Conservation (phyloP, 2,888 invertebrate species). For the Synanthedon myopaeformis region DNA sequence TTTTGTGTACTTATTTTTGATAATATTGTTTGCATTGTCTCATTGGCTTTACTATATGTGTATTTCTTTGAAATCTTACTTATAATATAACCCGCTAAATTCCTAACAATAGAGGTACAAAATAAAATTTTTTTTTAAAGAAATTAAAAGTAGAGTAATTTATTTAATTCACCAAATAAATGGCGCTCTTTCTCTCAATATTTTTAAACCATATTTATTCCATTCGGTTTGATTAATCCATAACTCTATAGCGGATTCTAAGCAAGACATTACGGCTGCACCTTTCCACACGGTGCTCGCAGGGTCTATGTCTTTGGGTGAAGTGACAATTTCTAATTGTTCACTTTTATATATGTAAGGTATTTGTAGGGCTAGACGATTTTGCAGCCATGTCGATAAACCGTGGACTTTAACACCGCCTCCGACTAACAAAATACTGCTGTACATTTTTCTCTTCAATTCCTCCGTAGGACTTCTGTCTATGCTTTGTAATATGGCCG, state of each 20-base stretch:
- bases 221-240: slow-evolving; percentile 92
- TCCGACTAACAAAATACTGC: slow-evolving; percentile 90
- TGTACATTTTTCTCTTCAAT: slow-evolving; percentile 93
- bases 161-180: slow-evolving; percentile 80
- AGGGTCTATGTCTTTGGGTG: slow-evolving; percentile 93
- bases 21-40: too few relatives aligned
- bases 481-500: slow-evolving; percentile 91
- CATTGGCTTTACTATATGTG: too few relatives aligned
- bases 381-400: slow-evolving; percentile 88
- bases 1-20: too few relatives aligned
- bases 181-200: slow-evolving; percentile 90
- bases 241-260: slow-evolving; percentile 92
- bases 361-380: slow-evolving; percentile 85
- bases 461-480: slow-evolving; percentile 91
- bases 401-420: slow-evolving; percentile 90
- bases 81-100: too few relatives aligned
- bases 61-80: too few relatives aligned
- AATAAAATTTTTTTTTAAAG: too few relatives aligned
- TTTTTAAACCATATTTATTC: slow-evolving; percentile 85
- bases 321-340: slow-evolving; percentile 89
- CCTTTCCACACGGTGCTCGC: slow-evolving; percentile 95
- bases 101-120: too few relatives aligned
- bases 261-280: slow-evolving; percentile 90
- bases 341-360: slow-evolving; percentile 84
- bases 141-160: not conserved